Evolutionary conservation across 1,140 invertebrate species (phyloP).

Genomic region (Zaprionus kolodkinae): DNA sequence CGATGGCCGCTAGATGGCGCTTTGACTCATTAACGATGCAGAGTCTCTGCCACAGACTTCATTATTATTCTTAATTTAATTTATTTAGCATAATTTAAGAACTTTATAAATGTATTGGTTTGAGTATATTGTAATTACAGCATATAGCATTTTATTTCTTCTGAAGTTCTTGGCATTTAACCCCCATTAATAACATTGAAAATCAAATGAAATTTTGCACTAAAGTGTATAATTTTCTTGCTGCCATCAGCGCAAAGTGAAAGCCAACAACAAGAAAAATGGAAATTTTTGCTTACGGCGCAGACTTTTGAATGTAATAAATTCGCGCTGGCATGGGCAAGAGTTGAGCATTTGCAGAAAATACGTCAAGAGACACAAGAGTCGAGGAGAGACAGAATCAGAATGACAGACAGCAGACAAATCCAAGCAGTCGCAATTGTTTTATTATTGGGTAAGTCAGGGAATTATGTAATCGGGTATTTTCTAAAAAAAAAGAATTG

Average conservation of each 20-base stretch:
- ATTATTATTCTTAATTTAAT: too few relatives aligned
- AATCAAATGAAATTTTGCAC: constrained; percentile 22
- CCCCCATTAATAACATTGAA: constrained; percentile 36
- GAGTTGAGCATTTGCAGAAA: constrained; percentile 56
- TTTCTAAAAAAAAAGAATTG: constrained; percentile 3
- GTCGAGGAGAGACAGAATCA: constrained; percentile 5
- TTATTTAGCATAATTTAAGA: too few relatives aligned
- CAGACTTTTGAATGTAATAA: constrained; percentile 58
- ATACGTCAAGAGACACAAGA: constrained; percentile 13
- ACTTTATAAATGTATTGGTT: too few relatives aligned
- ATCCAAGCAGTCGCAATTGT: constrained; percentile 46
- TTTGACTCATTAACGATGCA: too few relatives aligned
- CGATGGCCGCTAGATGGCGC: too few relatives aligned
- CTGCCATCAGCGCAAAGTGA: constrained; percentile 32
- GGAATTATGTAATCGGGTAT: constrained; percentile 4
- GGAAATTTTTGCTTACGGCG: constrained; percentile 61
- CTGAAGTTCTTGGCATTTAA: constrained; percentile 2
- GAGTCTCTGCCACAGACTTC: too few relatives aligned
- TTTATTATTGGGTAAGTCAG: constrained; percentile 67
- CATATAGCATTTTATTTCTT: background rate
- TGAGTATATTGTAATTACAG: too few relatives aligned
- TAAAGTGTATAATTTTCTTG: constrained; percentile 37
- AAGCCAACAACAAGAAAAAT: constrained; percentile 34
- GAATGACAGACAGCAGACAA: constrained; percentile 50
- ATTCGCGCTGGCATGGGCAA: constrained; percentile 31